Evolutionary conservation across 2,888 invertebrate genomes (phyloP), one percentile per base, ranked within the genome.

Genomic region (Agrotis exclamationis): DNA sequence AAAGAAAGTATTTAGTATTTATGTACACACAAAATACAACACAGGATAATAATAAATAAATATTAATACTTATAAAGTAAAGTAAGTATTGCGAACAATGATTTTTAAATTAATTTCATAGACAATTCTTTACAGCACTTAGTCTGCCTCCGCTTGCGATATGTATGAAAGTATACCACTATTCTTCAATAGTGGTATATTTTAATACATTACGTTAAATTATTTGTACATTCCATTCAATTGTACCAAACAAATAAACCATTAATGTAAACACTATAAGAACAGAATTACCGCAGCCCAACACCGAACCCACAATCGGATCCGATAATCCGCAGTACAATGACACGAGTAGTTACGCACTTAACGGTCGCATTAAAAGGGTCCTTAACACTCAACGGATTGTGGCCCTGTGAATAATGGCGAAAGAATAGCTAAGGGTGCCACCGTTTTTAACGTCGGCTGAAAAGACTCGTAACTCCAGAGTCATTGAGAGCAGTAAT

Each of bases 391-490:
- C 91, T 87, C 90, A 86, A 84, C 89, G 91, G 91, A 92, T 91
- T 92, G 91, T 81, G 77, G 86, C 82, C 81, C 90, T 90, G 92
- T 93, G 91, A 93, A 93, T 93, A 93, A 93, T 93, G 90, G 91
- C 88, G 74, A 89, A 91, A 92, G 91, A 91, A 92, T 93, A 90
- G 93, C 91, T 90, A 83, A 86, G 88, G 90, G 86, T 74, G 85
- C 86, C 87, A 85, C 88, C 88, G 89, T 90, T 91, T 92, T 92
- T 91, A 92, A 90, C 90, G 89, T 86, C 78, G 86, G 73, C 87
- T 91, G 90, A 90, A 92, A 92, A 91, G 90, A 91, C 88, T 92
- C 93, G 92, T 93, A 92, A 92, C 92, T 90, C 86, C 84, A 82
- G 82, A 92, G 92, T 91, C 92, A 90, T 93, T 93, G 92, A 87